Conservation (phyloP, 2,797 vertebrate species). For the Antennarius maculatus region DNA sequence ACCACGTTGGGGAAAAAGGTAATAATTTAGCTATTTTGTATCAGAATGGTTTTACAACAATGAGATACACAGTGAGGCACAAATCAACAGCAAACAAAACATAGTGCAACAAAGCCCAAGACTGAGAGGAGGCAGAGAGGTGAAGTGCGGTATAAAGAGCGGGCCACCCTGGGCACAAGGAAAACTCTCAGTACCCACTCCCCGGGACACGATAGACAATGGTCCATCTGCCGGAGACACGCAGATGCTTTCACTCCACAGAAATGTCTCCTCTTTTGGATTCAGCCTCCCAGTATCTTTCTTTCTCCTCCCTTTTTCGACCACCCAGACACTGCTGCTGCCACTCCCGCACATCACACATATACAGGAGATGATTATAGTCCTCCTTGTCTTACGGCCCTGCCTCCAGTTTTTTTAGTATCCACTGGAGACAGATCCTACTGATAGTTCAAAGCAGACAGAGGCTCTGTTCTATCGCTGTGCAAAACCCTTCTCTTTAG, state of each 20-base stretch:
- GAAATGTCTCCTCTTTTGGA: conserved; percentile 76
- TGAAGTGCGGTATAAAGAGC: conserved; percentile 72
- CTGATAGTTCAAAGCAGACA: conserved; percentile 71
- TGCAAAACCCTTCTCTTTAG: conserved; percentile 70
- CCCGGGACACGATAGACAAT: conserved; percentile 75
- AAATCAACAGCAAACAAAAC: conserved; percentile 71
- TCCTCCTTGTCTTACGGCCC: conserved; percentile 73
- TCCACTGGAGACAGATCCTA: conserved; percentile 71
- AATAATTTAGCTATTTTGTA: conserved; percentile 45
- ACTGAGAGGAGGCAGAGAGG: conserved; percentile 61
- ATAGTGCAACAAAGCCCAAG: conserved; percentile 55
- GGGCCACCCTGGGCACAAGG: conserved; percentile 67
- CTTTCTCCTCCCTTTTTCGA: conserved; percentile 72
- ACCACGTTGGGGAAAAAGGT: conserved; percentile 14
- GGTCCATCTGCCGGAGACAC: conserved; percentile 83
- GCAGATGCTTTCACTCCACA: conserved; percentile 66
- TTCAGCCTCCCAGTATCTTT: conserved; percentile 71
- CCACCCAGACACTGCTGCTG: conserved; percentile 82
- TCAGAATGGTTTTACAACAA: conserved; percentile 65
- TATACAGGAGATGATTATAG: conserved; percentile 79
- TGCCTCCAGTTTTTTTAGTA: conserved; percentile 73
- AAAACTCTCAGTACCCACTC: conserved; percentile 70
- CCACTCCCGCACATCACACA: conserved; percentile 63
- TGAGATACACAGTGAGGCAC: conserved; percentile 57
- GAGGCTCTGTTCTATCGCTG: conserved; percentile 57